Base-by-base conservation (phyloP, 1,140 invertebrate species). In the Drosophila azteca region DNA sequence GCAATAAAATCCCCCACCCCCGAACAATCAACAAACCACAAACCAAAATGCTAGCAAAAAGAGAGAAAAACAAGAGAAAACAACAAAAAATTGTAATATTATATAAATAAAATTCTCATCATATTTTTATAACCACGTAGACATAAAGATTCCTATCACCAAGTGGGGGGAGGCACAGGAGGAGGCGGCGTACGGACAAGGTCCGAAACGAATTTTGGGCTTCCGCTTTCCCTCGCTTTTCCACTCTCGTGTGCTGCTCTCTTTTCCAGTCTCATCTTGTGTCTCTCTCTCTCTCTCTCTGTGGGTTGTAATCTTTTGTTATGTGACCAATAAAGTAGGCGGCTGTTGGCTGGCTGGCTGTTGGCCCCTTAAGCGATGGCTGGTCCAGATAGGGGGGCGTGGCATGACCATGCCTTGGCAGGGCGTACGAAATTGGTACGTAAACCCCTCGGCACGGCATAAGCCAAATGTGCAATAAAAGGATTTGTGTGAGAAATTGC, bases 391-490 rank as follows among this genome's bases (percentile, higher is more conserved):
- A 15, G 62, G 55, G 41, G 76, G 66, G 65, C 58, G 77, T 75
- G 70, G 44, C 70, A 29, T n/a, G n/a, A 41, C 22, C 3, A 24
- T 1, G 22, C 1, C 22, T 2, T 24, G 22, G 22, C 26, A 51
- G 44, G 57, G 75, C 76, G 77, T 60, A 48, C 58, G 55, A 81
- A 81, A 87, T 87, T 78, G 74, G 69, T 78, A 75, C 82, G 70
- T 81, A 75, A 80, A 79, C 72, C 69, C 35, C 73, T 20, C 17
- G 17, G 17, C 17, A 20, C 70, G 52, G 66, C 74, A 75, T 87
- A 87, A 87, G 77, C 82, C 82, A 80, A 87, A 76, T 87, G 82
- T 87, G 82, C 82, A 87, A 85, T 87, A 85, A 87, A 87, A 87
- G 82, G 82, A 87, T 87, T 87, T 87, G 77, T 75, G 82, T 87